These are phyloP conservation scores for Camponotus fellah DNA, from an alignment of 2,888 invertebrate species.

Conservation along the genomic window DNA sequence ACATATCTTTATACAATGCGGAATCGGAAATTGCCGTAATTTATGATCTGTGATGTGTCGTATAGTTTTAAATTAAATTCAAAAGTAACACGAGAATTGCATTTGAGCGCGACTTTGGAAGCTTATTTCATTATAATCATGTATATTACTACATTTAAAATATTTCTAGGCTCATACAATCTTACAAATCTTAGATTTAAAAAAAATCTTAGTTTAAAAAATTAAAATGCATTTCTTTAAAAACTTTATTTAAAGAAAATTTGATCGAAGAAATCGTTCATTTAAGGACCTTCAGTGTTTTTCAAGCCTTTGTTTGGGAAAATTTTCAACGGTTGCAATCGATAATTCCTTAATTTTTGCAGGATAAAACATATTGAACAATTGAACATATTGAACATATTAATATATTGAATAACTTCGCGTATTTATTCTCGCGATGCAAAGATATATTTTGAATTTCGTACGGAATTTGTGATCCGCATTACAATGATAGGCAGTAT, in stretches of 20 bases:
- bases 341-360: not conserved
- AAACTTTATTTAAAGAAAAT: not conserved
- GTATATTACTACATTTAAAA: not conserved
- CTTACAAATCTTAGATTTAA: not conserved
- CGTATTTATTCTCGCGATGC: conserved; percentile 73
- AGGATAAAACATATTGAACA: too few relatives aligned
- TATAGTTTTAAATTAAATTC: too few relatives aligned
- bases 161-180: not conserved
- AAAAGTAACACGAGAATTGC: too few relatives aligned
- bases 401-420: not conserved
- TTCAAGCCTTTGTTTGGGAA: not conserved
- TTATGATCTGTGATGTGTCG: too few relatives aligned
- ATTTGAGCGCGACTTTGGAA: too few relatives aligned
- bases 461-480: conserved; percentile 48
- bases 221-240: not conserved
- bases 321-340: not conserved
- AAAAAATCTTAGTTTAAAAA: conserved; percentile 5
- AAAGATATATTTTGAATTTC: conserved; percentile 45
- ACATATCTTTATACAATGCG: too few relatives aligned
- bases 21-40: too few relatives aligned
- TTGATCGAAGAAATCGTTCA: not conserved
- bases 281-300: not conserved
- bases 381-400: too few relatives aligned
- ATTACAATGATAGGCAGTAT: conserved; percentile 78
- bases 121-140: too few relatives aligned